Evolutionary conservation across 1,140 invertebrate species (phyloP), one percentile per base, ranked within the genome.

Genomic region (Saccostrea cuccullata): DNA sequence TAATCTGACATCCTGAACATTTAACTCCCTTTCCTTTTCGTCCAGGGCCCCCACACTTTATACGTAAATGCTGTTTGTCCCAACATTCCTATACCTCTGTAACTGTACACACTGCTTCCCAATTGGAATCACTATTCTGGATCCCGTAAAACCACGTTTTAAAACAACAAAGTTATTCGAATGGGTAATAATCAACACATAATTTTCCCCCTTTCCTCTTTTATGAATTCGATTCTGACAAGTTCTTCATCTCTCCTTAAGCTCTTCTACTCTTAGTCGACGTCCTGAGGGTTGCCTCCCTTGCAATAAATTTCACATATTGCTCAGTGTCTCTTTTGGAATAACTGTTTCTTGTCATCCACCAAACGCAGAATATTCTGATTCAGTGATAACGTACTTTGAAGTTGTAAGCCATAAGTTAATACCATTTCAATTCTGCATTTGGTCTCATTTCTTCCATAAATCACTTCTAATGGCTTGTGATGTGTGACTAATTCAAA

Each of bases 401-500:
- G 73, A 89, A 91, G n/a, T 36, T 87, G 82, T 92, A 92, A 13
- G 88, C 77, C 82, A 90, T 87, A n/a, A 92, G 77, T 60, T 20
- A 91, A 56, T 15, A 91, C 92, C 91, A 91, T 86, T 88, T 92
- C 90, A 55, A 92, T 91, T 85, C 90, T 55, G 91, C 88, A 89
- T 70, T 88, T 11, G 86, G 89, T 86, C 88, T 87, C 12, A 90
- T 30, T 88, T 64, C 64, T 86, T 6, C 15, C n/a, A 30, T 88
- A 89, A 8, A 93, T 85, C 2, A 87, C 56, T 36, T 86, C 55
- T 11, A 93, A 73, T 1, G 92, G 92, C 87, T 94, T 94, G 58
- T 93, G 94, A 84, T 95, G 95, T 13, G 93, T 95, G 86, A 88
- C 90, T 83, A 93, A 83, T 47, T 87, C 91, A 84, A 94, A 95